Percentiles rank a stretch among this genome's conserved stretches.
These are phyloP conservation scores for Propithecus coquereli DNA, from an alignment of 2,113 vertebrate genomes.

Conservation along the genomic window DNA sequence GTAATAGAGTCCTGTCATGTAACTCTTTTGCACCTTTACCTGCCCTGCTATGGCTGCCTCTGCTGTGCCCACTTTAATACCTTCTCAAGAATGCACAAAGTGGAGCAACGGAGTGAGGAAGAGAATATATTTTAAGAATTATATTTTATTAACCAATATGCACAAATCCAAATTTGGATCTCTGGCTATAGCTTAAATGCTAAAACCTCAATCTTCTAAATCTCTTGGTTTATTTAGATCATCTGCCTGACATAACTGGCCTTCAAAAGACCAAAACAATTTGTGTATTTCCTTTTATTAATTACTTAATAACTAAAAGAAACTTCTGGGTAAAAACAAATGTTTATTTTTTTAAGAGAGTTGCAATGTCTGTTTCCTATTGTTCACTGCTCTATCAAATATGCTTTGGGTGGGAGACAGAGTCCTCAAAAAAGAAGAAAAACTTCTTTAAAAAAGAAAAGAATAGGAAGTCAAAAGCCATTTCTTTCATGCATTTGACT, in stretches of 20 bases:
- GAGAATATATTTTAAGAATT: neutral
- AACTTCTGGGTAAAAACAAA: neutral
- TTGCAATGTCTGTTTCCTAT: constrained; percentile 47
- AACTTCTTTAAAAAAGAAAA: constrained; percentile 44
- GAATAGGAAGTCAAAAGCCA: constrained; percentile 49
- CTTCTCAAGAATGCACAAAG: constrained; percentile 65
- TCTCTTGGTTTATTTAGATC: neutral
- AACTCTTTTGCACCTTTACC: constrained; percentile 64
- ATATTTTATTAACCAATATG: neutral
- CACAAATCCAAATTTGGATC: neutral
- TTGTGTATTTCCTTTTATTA: neutral
- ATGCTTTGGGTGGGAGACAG: constrained; percentile 37
- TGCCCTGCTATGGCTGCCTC: constrained; percentile 60
- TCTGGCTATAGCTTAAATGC: neutral
- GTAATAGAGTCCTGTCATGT: constrained; percentile 78
- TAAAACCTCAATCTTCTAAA: neutral
- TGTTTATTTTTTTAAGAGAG: constrained; percentile 49
- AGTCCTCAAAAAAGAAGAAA: constrained; percentile 40
- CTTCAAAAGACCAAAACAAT: neutral
- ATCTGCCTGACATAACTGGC: neutral
- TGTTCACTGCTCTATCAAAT: constrained; percentile 52
- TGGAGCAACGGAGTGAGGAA: neutral
- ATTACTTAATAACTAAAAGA: neutral
- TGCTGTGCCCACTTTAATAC: constrained; percentile 52
- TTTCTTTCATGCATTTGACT: constrained; percentile 72